A percentile compares a stretch with the other conserved stretches of the same genome.
phyloP scores from a whole-genome alignment of 2,888 invertebrate species.

The Mesochorus sp. region DNA sequence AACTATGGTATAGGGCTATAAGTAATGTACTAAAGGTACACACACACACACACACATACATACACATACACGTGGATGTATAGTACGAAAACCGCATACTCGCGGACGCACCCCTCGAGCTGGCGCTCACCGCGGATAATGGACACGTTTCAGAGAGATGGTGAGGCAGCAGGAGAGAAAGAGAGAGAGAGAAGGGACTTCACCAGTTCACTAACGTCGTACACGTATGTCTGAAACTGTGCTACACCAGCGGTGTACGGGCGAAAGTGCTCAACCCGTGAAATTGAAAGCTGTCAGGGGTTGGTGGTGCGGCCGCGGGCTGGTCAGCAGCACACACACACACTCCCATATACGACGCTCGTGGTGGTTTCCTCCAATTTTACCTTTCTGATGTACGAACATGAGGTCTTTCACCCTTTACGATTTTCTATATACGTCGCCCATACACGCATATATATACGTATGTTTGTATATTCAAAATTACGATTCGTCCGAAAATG shows the following conservation, averaged over 20 bases:
- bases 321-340: conserved; percentile 38
- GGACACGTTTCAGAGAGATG: conserved; percentile 57
- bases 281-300: conserved; percentile 69
- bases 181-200: conserved; percentile 6
- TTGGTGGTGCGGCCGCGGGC: conserved; percentile 28
- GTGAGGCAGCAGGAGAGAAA: conserved; percentile 14
- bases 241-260: conserved; percentile 29
- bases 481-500: conserved; percentile 1
- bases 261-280: conserved; percentile 66
- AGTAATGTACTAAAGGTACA: conserved; percentile 40
- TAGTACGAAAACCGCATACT: conserved; percentile 35
- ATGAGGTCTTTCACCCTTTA: conserved; percentile 30
- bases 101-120: conserved; percentile 46
- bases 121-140: conserved; percentile 52
- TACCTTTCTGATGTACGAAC: conserved; percentile 57
- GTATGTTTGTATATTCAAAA: neutral
- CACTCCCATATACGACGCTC: neutral
- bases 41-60: neutral
- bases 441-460: conserved; percentile 8
- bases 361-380: conserved; percentile 62
- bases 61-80: neutral
- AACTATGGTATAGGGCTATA: conserved; percentile 4
- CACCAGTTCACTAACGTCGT: conserved; percentile 53
- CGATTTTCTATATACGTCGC: neutral
- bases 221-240: conserved; percentile 42